Evolutionary conservation across 2,113 vertebrate genomes (phyloP), one percentile per base, ranked within the genome.

Genomic region (Sinosuthora webbiana): DNA sequence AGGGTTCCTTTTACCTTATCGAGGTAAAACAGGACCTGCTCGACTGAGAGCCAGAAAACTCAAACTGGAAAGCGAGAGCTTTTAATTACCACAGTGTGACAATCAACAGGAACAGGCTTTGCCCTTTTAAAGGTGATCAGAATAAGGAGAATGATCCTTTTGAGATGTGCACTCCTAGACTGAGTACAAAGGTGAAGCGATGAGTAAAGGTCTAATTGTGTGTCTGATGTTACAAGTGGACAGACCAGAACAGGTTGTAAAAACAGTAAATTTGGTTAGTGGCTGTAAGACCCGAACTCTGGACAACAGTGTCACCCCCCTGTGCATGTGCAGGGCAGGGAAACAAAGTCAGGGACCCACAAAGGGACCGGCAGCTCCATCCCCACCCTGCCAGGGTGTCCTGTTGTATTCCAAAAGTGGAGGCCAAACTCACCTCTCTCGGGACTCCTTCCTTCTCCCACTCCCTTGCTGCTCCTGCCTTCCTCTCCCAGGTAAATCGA

Each of bases 331-430:
- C 50, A 49, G 30, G 49, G 25, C 39, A 83, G 41, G 64, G 86
- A 33, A 31, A 60, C 7, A 25, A 56, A 47, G 15, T 5, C 76
- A 83, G 31, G n/a, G n/a, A n/a, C n/a, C n/a, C n/a, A n/a, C n/a
- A n/a, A n/a, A n/a, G n/a, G n/a, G n/a, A n/a, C 52, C 13, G 3
- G 5, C 35, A 74, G 6, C 18, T 13, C 15, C 9, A 25, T 4
- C 7, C 68, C 33, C 23, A 23, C 4, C 13, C 30, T 79, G 18
- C 7, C 8, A 59, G 53, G 15, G 4, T 23, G 18, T 28, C 28
- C 27, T 6, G 11, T 0, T 21, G 2, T 5, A 8, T 15, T 19
- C 39, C 45, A 53, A 55, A 73, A 62, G 0, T 10, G 25, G 9
- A 8, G 83, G 27, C 25, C 82, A 53, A 25, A 18, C 25, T 28